These are phyloP conservation scores for Heliconius melpomene DNA, from an alignment of 1,140 invertebrate species.

Conservation along the genomic window DNA sequence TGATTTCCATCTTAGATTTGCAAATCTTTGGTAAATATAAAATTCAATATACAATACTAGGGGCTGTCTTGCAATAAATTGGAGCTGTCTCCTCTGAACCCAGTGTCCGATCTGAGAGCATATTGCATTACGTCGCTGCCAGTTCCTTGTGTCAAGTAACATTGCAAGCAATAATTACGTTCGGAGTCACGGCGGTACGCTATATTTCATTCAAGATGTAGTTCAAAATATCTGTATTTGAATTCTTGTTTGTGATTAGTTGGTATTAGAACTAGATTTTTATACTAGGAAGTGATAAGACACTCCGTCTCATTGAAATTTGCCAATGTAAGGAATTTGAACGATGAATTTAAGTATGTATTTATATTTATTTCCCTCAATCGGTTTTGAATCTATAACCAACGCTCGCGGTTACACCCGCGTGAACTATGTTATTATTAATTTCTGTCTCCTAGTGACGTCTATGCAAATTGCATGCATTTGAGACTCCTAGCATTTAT, in stretches of 20 bases:
- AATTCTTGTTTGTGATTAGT: not conserved
- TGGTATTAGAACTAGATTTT: no score
- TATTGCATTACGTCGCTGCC: conserved; percentile 36
- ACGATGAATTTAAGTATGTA: no score
- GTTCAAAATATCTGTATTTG: not conserved
- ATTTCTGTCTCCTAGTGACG: no score
- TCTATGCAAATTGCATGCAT: no score
- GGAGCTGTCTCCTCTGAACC: conserved; percentile 36
- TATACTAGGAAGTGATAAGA: no score
- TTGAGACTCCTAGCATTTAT: no score
- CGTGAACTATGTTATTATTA: no score
- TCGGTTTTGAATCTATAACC: no score
- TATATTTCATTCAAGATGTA: not conserved
- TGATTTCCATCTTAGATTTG: not conserved
- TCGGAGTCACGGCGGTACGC: not conserved
- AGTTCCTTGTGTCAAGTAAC: conserved; percentile 27
- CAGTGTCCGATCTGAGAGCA: conserved; percentile 33
- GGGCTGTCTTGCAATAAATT: conserved; percentile 38
- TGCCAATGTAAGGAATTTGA: no score
- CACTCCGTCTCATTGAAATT: no score
- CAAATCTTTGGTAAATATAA: conserved; percentile 19
- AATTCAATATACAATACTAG: conserved; percentile 26
- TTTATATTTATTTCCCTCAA: no score
- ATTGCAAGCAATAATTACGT: conserved; percentile 18
- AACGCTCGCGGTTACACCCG: no score